These are phyloP conservation scores for Metalampra italica DNA, from an alignment of 2,888 invertebrate genomes.

Conservation along the genomic window DNA sequence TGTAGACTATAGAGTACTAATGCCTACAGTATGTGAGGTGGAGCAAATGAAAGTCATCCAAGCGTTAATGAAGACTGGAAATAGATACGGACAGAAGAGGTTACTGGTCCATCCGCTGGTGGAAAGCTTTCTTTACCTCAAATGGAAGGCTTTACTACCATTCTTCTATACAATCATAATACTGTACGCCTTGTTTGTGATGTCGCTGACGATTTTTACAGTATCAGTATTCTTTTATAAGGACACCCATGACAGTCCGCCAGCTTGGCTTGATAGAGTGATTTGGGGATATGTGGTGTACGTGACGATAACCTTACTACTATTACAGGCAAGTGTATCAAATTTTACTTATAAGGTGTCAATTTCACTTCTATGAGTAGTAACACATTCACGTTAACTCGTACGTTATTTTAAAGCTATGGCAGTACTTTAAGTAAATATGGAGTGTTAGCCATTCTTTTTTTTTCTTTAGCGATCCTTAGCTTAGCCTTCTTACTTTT, in stretches of 20 bases:
- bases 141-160: constrained; percentile 75
- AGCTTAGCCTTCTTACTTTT: too few relatives aligned
- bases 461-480: too few relatives aligned
- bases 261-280: constrained; percentile 41
- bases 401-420: too few relatives aligned
- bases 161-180: constrained; percentile 75
- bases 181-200: constrained; percentile 68
- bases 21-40: constrained; percentile 61
- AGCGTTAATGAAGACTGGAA: constrained; percentile 73
- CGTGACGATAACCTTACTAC: constrained; percentile 47
- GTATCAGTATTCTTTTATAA: constrained; percentile 68
- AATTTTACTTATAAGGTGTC: background rate
- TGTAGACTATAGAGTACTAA: constrained; percentile 70
- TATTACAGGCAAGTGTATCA: constrained; percentile 53
- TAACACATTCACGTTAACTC: too few relatives aligned
- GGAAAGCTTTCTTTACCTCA: constrained; percentile 76
- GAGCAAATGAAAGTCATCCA: constrained; percentile 78
- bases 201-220: constrained; percentile 68
- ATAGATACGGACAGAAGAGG: constrained; percentile 62
- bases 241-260: constrained; percentile 44
- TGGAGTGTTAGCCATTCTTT: too few relatives aligned
- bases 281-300: constrained; percentile 63
- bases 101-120: constrained; percentile 76
- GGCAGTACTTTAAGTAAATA: too few relatives aligned
- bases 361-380: too few relatives aligned